Evolutionary conservation across 2,888 invertebrate genomes (phyloP).

Genomic region (Drosophila demipolita): DNA sequence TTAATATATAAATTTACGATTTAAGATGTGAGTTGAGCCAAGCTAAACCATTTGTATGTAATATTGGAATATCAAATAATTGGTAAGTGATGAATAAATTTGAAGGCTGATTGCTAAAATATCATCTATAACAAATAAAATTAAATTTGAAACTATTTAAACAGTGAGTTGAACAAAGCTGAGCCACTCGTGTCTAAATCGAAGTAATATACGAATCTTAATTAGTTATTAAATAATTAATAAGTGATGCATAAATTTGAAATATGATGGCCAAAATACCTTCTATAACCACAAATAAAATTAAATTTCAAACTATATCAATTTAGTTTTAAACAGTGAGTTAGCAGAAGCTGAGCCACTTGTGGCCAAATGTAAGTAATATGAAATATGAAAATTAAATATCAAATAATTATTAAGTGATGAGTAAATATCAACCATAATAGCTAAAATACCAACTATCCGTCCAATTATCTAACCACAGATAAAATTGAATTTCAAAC

Average conservation of each 20-base stretch:
- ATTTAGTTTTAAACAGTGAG: not conserved
- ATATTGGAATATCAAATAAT: not conserved
- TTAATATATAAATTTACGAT: too few species aligned
- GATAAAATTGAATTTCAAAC: not conserved
- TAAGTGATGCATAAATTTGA: not conserved
- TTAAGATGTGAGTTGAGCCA: too few species aligned
- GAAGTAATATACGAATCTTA: conserved; percentile 81
- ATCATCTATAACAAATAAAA: not conserved
- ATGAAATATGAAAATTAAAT: conserved; percentile 86
- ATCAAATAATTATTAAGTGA: not conserved
- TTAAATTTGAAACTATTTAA: not conserved
- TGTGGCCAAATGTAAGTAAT: not conserved
- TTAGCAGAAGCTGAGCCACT: not conserved
- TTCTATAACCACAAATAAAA: not conserved
- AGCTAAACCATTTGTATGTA: too few species aligned
- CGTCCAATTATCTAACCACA: not conserved
- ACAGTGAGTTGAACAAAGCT: not conserved
- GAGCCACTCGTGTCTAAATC: not conserved
- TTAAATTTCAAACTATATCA: not conserved
- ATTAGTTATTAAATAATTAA: conserved; percentile 84
- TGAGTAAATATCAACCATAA: not conserved
- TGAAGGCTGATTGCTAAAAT: not conserved
- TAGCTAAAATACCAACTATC: not conserved
- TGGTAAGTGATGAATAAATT: not conserved
- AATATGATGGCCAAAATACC: not conserved